Base-by-base conservation (phyloP, 2,888 invertebrate species). In the Pristionchus mayeri region DNA sequence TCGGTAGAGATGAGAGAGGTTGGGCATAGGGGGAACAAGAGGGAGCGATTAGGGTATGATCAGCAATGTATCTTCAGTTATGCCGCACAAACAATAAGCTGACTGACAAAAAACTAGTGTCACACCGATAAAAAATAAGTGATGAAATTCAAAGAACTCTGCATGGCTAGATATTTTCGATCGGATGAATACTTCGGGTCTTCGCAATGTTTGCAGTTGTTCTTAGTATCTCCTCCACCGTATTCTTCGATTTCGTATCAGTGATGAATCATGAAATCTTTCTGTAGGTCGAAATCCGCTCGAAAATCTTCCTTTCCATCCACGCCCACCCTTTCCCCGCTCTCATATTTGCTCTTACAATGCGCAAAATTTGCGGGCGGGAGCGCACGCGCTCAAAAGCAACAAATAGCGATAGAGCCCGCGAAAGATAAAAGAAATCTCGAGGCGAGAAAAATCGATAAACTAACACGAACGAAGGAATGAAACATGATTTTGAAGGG, bases 261-360 rank as follows among this genome's bases (percentile, higher is more conserved):
- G n/a, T 7, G 54, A 63, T 67, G 67, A 67, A 3, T 67, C 67
- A 63, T 63, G 16, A 34, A 3, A 11, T 63, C 16, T 37, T 1
- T 67, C 37, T 67, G 37, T 67, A 40, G 37, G n/a, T n/a, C n/a
- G n/a, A n/a, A n/a, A n/a, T 37, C 18, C 63, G 30, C 67, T 67
- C 67, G 37, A 67, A 40, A 21, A 34, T 67, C 67, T 37, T 30
- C 18, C 67, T 67, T 67, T 37, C 21, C 21, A 6, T 37, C 18
- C 67, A 18, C 13, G 37, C 40, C 11, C 37, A 37, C 37, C 67
- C 37, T 7, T 21, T 37, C 21, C 16, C 30, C 60, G 7, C 52
- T 52, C 30, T 37, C 16, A 21, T 67, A 67, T 67, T 67, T 67
- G 67, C 40, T 67, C 67, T 67, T 67, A 67, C 67, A 67, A 67